Conservation (phyloP, 1,140 invertebrate species). For the Aphaenogaster rudis region DNA sequence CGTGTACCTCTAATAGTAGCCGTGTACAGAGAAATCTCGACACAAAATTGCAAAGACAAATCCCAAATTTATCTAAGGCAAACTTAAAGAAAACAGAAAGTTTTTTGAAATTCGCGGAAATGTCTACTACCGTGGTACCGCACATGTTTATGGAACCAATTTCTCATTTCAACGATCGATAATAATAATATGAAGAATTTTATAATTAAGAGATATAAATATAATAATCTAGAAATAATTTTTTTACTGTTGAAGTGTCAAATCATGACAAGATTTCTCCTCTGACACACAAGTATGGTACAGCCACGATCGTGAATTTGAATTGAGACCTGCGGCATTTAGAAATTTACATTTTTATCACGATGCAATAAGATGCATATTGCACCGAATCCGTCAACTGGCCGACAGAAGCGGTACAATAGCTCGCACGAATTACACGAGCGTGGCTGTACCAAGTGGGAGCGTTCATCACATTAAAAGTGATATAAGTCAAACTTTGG, state of each 20-base stretch:
- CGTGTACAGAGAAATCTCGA: slow-evolving; percentile 56
- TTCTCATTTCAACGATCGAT: not conserved
- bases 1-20: slow-evolving; percentile 63
- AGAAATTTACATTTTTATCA: not conserved
- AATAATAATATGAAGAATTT: slow-evolving; percentile 1
- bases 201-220: not conserved
- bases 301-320: slow-evolving; percentile 66
- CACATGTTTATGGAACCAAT: not conserved
- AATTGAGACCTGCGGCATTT: not conserved
- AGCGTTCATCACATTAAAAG: slow-evolving; percentile 25
- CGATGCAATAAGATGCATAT: slow-evolving; percentile 55
- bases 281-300: slow-evolving; percentile 39
- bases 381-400: slow-evolving; percentile 74
- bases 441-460: slow-evolving; percentile 63
- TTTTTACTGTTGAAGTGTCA: not conserved
- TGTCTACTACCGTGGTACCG: not conserved
- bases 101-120: not conserved
- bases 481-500: slow-evolving; percentile 35
- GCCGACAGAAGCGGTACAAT: slow-evolving; percentile 73
- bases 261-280: slow-evolving; percentile 54
- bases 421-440: slow-evolving; percentile 38
- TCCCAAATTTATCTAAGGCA: not conserved
- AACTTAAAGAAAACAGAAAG: not conserved
- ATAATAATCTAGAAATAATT: not conserved
- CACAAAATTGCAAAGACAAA: slow-evolving; percentile 39